Base-by-base conservation (phyloP, 2,797 vertebrate genomes). In the Vireo griseus region DNA sequence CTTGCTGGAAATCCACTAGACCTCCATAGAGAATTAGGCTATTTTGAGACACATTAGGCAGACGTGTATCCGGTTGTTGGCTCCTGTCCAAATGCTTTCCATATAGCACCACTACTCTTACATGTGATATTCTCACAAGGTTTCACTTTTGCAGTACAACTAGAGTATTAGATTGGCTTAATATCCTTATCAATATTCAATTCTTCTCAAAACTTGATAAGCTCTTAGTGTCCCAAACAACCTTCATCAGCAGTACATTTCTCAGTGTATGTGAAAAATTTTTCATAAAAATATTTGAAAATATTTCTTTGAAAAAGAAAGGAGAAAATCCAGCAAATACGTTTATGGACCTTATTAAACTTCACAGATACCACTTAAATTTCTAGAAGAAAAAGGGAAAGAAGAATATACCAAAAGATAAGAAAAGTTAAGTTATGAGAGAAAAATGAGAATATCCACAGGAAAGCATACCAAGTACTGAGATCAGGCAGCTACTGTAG, bases 21-120 rank as follows among this genome's bases (percentile, higher is more conserved):
- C 3, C 9, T 77, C 55, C 44, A 26, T 0, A 29, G 4, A 61
- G 28, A 65, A 48, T 0, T 50, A 17, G 20, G 16, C 40, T 74
- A 13, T 35, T 63, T 51, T 67, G 54, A 44, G 42, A 85, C 16
- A 66, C 44, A 15, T 28, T 16, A 55, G 55, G 45, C 18, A 1
- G 22, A 77, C 3, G 3, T 20, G 11, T 25, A 51, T 31, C 42
- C 13, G 31, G 28, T 22, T 73, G 18, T 12, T 63, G 29, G 59
- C 16, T 72, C 33, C 42, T n/a, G 28, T 18, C 31, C 48, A 69
- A 54, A 66, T 22, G 12, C 21, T 52, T 22, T 66, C 54, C 10
- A 14, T 37, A 54, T 2, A 1, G 14, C 55, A 66, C 9, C 50
- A 35, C 26, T 22, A 26, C 17, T 82, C 31, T 39, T 21, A 26